Evolutionary conservation across 2,888 invertebrate species (phyloP).

Genomic region (Frankliniella intonsa): DNA sequence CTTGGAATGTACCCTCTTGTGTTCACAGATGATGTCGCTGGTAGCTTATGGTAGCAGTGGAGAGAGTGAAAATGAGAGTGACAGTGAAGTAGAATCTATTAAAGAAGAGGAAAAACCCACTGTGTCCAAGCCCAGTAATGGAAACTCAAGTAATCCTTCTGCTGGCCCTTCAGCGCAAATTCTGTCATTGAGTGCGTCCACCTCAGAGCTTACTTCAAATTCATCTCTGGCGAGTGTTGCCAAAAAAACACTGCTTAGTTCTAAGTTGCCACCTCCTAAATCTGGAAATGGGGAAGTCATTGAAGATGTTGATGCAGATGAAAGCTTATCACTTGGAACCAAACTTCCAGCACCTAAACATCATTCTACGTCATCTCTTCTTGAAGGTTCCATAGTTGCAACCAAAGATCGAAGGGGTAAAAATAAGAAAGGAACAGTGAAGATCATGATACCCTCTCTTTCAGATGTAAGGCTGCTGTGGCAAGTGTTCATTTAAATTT

Average conservation of each 20-base stretch:
- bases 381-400: slow-evolving; percentile 40
- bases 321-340: not conserved
- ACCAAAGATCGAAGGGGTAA: slow-evolving; percentile 38
- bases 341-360: slow-evolving; percentile 29
- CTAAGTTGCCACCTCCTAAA: slow-evolving; percentile 1
- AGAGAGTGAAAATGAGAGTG: slow-evolving; percentile 49
- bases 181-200: not conserved
- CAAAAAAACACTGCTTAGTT: not conserved
- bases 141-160: slow-evolving; percentile 34
- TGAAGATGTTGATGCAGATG: slow-evolving; percentile 28
- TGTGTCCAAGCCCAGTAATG: slow-evolving; percentile 43
- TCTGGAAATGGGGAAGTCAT: not conserved
- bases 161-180: not conserved
- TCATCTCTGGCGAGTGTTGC: not conserved
- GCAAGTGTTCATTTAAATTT: slow-evolving; percentile 34
- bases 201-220: not conserved
- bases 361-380: slow-evolving; percentile 40
- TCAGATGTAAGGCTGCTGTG: slow-evolving; percentile 51
- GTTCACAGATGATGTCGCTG: slow-evolving; percentile 40
- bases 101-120: slow-evolving; percentile 38
- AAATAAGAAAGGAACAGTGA: slow-evolving; percentile 51
- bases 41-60: slow-evolving; percentile 58
- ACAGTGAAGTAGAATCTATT: slow-evolving; percentile 43
- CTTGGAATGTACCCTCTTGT: not conserved
- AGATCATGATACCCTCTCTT: slow-evolving; percentile 64